These are phyloP conservation scores for Loris lydekkerianus DNA, from an alignment of 2,797 vertebrate species.

Conservation along the genomic window DNA sequence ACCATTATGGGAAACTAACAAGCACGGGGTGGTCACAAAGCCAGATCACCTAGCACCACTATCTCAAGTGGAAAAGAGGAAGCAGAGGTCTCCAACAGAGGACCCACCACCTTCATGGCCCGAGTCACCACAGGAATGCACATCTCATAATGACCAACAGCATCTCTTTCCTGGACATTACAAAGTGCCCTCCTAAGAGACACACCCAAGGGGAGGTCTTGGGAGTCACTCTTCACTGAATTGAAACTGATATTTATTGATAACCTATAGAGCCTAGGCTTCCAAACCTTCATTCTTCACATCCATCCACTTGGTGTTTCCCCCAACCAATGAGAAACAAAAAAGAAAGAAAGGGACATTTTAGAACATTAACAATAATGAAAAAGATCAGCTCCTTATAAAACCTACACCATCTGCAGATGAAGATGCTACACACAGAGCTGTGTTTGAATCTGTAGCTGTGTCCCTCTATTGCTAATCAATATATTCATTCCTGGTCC, in stretches of 20 bases:
- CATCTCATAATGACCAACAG: neutral
- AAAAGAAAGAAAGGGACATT: slow-evolving; percentile 16
- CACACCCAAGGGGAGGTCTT: neutral
- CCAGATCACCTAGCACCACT: neutral
- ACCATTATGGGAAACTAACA: neutral
- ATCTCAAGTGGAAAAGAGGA: neutral
- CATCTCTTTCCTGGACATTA: neutral
- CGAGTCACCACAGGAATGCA: neutral
- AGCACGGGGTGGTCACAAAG: neutral
- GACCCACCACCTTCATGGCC: neutral
- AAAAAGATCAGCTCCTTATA: neutral
- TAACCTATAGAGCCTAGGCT: neutral
- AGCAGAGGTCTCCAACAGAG: neutral
- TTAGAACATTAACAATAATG: neutral
- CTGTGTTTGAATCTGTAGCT: neutral
- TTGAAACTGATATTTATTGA: slow-evolving; percentile 37
- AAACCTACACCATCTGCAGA: neutral
- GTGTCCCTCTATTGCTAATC: neutral
- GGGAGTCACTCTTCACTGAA: neutral
- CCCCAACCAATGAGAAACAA: neutral
- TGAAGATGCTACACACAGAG: neutral
- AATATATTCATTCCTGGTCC: neutral
- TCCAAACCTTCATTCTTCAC: neutral
- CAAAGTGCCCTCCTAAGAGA: neutral
- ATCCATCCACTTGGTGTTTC: neutral